Conservation (phyloP, 2,797 vertebrate genomes). For the Oreochromis mossambicus region DNA sequence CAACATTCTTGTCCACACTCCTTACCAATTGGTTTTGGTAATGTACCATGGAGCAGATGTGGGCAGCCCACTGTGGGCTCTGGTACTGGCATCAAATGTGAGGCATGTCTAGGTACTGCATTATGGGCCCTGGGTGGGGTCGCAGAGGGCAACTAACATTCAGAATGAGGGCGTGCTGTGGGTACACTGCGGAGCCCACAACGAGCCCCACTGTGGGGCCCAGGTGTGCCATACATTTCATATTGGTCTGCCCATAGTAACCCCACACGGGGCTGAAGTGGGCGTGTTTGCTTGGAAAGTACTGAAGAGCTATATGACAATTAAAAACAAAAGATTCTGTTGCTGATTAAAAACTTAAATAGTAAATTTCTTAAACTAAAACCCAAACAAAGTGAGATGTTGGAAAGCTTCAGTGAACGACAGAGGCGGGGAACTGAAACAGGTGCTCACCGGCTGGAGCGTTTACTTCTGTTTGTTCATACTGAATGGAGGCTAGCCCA, state of each 20-base stretch:
- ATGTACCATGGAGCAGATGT: not conserved
- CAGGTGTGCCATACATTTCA: not conserved
- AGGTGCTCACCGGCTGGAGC: slow-evolving; percentile 58
- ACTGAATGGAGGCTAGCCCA: slow-evolving; percentile 86
- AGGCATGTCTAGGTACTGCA: not conserved
- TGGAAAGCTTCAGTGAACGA: not conserved
- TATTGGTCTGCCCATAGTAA: fast-evolving
- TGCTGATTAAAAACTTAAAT: not conserved
- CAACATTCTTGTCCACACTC: not conserved
- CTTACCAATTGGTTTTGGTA: fast-evolving
- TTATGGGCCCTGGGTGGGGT: fast-evolving
- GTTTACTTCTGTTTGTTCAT: slow-evolving; percentile 73
- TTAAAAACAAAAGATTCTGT: not conserved
- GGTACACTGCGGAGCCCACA: fast-evolving
- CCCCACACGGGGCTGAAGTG: not conserved
- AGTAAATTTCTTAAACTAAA: not conserved
- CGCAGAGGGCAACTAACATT: not conserved
- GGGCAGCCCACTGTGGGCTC: not conserved
- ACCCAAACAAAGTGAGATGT: not conserved
- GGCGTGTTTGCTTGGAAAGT: not conserved
- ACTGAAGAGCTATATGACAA: not conserved
- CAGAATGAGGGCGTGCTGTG: not conserved
- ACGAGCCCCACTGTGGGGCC: not conserved
- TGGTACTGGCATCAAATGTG: not conserved
- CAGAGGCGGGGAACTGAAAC: not conserved